Conservation (phyloP, 2,797 vertebrate genomes). For the Catharus ustulatus region DNA sequence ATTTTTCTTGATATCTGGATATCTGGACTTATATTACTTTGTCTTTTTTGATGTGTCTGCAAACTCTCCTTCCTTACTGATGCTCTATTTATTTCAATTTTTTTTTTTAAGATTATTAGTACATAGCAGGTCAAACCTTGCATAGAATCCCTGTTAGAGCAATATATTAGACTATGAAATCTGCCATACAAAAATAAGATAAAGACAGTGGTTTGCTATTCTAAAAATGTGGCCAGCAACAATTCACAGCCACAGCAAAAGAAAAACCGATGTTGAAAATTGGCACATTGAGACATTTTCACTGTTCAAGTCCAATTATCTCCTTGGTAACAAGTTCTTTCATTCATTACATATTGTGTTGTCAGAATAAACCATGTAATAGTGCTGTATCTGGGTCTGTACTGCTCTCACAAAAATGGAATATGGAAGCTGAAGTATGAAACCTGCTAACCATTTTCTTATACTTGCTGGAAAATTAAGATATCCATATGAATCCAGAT, state of each 20-base stretch:
- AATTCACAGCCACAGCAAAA: slow-evolving; percentile 16
- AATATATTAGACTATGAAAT: not conserved
- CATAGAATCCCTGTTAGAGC: not conserved
- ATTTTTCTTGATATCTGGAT: not conserved
- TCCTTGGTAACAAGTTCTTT: slow-evolving; percentile 66
- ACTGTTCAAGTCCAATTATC: slow-evolving; percentile 63
- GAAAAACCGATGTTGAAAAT: slow-evolving; percentile 57
- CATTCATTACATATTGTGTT: slow-evolving; percentile 61
- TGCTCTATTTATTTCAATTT: not conserved
- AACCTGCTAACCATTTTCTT: slow-evolving; percentile 21
- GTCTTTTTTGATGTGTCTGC: not conserved
- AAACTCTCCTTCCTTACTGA: not conserved
- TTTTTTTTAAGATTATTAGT: not conserved
- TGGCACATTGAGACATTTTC: slow-evolving; percentile 52
- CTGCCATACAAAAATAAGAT: not conserved
- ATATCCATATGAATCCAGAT: not conserved
- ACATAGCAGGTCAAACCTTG: not conserved
- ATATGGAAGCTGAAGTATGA: not conserved
- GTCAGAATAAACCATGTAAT: slow-evolving; percentile 56
- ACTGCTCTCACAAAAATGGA: not conserved
- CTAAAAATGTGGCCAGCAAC: not conserved
- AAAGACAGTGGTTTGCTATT: slow-evolving; percentile 2
- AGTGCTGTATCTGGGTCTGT: slow-evolving; percentile 25
- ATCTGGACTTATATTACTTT: not conserved
- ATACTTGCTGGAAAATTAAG: not conserved